phyloP scores from a whole-genome alignment of 2,113 vertebrate genomes.

The Xenotilapia longispinis region DNA sequence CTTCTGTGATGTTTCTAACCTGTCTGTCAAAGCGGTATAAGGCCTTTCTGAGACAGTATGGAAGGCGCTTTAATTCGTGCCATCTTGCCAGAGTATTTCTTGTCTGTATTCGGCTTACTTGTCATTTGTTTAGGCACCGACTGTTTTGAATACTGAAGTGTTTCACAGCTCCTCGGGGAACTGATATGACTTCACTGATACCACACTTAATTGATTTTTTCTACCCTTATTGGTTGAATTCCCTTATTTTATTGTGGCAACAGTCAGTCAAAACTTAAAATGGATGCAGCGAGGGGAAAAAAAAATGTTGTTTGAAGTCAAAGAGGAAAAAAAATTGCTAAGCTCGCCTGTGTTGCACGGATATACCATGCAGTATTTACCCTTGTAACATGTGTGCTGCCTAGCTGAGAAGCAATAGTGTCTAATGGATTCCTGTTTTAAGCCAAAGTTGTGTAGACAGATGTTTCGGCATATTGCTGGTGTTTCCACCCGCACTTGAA shows the following conservation, averaged over 20 bases:
- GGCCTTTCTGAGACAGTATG: not conserved
- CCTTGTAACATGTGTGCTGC: not conserved
- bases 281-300: not conserved
- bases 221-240: not conserved
- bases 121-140: not conserved
- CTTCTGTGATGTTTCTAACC: not conserved
- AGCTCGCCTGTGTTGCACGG: not conserved
- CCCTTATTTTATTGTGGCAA: not conserved
- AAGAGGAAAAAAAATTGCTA: not conserved
- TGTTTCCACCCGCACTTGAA: not conserved
- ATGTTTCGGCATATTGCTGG: not conserved
- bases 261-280: not conserved
- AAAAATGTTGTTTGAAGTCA: not conserved
- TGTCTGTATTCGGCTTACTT: not conserved
- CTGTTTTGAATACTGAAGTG: not conserved
- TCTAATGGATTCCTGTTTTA: not conserved
- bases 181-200: not conserved
- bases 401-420: not conserved
- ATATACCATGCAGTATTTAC: not conserved
- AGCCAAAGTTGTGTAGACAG: not conserved
- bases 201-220: not conserved
- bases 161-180: not conserved
- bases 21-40: not conserved
- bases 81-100: not conserved
- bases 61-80: not conserved